Conservation (phyloP, 2,888 invertebrate species). For the Julus scanicus region DNA sequence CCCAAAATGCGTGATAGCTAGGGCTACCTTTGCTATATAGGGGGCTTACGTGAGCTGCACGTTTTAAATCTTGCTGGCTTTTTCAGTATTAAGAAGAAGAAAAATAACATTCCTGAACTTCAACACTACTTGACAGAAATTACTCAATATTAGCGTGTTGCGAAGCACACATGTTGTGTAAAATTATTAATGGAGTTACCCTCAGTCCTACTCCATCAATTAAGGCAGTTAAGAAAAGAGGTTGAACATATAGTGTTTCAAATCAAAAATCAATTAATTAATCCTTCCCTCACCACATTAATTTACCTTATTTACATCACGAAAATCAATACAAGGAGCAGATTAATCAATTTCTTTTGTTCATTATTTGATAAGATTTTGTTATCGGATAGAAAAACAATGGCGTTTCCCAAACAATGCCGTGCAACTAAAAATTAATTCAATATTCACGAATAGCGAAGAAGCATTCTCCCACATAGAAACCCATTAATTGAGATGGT, state of each 20-base stretch:
- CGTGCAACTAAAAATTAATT: background rate
- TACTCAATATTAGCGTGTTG: background rate
- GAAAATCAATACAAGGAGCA: background rate
- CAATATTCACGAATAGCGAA: background rate
- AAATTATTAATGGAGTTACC: slow-evolving; percentile 19
- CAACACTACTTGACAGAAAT: slow-evolving; percentile 1
- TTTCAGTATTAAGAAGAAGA: background rate
- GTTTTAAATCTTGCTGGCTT: background rate
- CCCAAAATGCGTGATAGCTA: background rate
- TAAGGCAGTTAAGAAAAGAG: slow-evolving; percentile 18
- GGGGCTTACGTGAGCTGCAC: slow-evolving; percentile 17
- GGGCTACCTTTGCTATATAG: background rate
- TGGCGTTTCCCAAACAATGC: background rate
- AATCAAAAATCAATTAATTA: slow-evolving; percentile 4
- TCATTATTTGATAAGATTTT: slow-evolving; percentile 2
- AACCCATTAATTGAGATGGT: too few relatives aligned
- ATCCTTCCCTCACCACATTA: background rate
- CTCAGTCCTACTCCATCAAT: slow-evolving; percentile 27
- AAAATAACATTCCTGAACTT: background rate
- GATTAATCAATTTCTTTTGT: slow-evolving; percentile 23
- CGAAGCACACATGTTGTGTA: background rate
- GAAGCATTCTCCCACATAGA: background rate
- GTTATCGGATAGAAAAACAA: background rate
- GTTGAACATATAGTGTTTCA: background rate
- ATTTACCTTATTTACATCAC: slow-evolving; percentile 6